A percentile compares a stretch with the other conserved stretches of the same genome.
These are phyloP conservation scores for Eurytoma adleriae DNA, from an alignment of 2,888 invertebrate genomes.

Conservation along the genomic window DNA sequence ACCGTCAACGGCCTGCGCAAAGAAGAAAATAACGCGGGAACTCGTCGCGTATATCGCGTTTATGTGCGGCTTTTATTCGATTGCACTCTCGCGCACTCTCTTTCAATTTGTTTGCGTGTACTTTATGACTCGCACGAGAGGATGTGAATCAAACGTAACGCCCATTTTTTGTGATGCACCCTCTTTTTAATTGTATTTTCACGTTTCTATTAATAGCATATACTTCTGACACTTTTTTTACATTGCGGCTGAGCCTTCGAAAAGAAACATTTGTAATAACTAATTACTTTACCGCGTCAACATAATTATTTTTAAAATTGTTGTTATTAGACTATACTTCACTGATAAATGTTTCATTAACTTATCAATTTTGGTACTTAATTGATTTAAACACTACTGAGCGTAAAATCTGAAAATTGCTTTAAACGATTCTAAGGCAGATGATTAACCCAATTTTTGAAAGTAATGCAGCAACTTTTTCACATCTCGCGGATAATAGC, in stretches of 20 bases:
- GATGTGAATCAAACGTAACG: conserved; percentile 35
- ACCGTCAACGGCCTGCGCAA: background rate
- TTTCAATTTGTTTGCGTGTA: conserved; percentile 47
- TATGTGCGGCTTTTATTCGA: conserved; percentile 25
- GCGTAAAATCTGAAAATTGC: conserved; percentile 43
- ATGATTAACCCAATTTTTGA: conserved; percentile 43
- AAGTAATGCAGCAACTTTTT: conserved; percentile 42
- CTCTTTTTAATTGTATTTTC: conserved; percentile 23
- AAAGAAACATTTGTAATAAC: no score
- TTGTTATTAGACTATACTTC: no score
- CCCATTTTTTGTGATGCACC: conserved; percentile 1
- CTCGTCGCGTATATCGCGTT: conserved; percentile 5
- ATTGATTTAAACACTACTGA: conserved; percentile 33
- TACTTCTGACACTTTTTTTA: background rate
- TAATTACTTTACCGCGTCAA: no score
- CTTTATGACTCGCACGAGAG: conserved; percentile 31
- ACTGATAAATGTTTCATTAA: no score
- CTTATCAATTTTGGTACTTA: background rate
- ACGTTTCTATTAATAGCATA: background rate
- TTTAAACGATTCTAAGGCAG: conserved; percentile 32
- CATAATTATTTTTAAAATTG: no score
- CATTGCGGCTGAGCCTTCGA: conserved; percentile 17
- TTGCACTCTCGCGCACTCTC: conserved; percentile 13
- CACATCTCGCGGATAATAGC: conserved; percentile 21
- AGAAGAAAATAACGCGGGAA: conserved; percentile 33